Evolutionary conservation across 2,888 invertebrate species (phyloP).

Genomic region (Chalcosyrphus nemorum): DNA sequence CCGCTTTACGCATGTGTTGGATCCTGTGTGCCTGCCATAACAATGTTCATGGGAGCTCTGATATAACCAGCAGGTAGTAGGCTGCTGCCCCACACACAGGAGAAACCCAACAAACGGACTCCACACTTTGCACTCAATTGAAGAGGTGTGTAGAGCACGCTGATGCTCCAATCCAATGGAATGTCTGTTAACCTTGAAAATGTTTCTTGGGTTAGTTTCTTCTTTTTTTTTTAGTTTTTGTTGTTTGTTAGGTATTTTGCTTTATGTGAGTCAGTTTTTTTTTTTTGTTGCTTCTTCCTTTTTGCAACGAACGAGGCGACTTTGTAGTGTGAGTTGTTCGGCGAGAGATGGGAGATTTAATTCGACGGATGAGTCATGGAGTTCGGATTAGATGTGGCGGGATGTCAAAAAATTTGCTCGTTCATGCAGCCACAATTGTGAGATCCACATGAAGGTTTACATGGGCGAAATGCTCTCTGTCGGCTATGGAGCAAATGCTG

Average conservation of each 20-base stretch:
- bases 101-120: constrained; percentile 48
- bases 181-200: constrained; percentile 70
- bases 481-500: not conserved
- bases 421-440: not conserved
- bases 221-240: not conserved
- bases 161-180: constrained; percentile 51
- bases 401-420: not conserved
- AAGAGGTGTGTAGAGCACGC: constrained; percentile 56
- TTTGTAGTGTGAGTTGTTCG: constrained; percentile 27
- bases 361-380: constrained; percentile 36
- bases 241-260: not conserved
- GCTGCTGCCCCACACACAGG: constrained; percentile 14
- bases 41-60: constrained; percentile 57
- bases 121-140: constrained; percentile 70
- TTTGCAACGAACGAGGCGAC: constrained; percentile 18
- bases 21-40: constrained; percentile 46
- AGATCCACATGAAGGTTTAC: not conserved
- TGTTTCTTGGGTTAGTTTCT: constrained; percentile 39
- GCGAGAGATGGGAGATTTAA: constrained; percentile 8
- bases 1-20: constrained; percentile 11
- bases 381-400: constrained; percentile 14
- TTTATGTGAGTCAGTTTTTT: not conserved
- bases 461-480: not conserved
- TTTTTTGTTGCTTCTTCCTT: not conserved
- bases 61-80: constrained; percentile 36